These are phyloP conservation scores for Neoscelio sp. DNA, from an alignment of 2,888 invertebrate species.

Conservation along the genomic window DNA sequence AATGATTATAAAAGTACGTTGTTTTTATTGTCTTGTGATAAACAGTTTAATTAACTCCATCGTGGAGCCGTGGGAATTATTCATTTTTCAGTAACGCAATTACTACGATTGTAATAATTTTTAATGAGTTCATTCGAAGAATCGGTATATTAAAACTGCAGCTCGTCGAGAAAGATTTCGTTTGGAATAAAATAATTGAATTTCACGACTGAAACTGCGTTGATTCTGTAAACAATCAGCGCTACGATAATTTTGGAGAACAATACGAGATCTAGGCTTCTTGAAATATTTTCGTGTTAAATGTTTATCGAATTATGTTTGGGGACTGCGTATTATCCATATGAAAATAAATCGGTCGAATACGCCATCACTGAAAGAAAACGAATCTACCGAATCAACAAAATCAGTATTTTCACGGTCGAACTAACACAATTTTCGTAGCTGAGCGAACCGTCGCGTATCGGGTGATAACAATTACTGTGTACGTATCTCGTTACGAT, in stretches of 20 bases:
- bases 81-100: slow-evolving; percentile 2
- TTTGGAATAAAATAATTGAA: slow-evolving; percentile 17
- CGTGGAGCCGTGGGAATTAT: not conserved
- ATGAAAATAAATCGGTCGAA: not conserved
- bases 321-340: too few relatives aligned
- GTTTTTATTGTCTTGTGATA: too few relatives aligned
- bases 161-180: too few relatives aligned
- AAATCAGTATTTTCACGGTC: slow-evolving; percentile 33
- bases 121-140: slow-evolving; percentile 19
- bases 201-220: too few relatives aligned
- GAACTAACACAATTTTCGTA: slow-evolving; percentile 27
- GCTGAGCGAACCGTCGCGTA: slow-evolving; percentile 13
- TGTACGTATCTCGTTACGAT: slow-evolving; percentile 11
- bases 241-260: not conserved
- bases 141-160: slow-evolving; percentile 1
- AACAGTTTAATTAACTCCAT: slow-evolving; percentile 31
- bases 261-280: too few relatives aligned
- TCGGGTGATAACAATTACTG: slow-evolving; percentile 44
- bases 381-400: slow-evolving; percentile 23
- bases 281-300: too few relatives aligned
- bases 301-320: too few relatives aligned
- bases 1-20: slow-evolving; percentile 19
- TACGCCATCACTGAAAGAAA: not conserved
- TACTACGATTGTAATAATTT: slow-evolving; percentile 20
- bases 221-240: too few relatives aligned